Conservation (phyloP, 2,113 vertebrate genomes). For the Manacus vitellinus region DNA sequence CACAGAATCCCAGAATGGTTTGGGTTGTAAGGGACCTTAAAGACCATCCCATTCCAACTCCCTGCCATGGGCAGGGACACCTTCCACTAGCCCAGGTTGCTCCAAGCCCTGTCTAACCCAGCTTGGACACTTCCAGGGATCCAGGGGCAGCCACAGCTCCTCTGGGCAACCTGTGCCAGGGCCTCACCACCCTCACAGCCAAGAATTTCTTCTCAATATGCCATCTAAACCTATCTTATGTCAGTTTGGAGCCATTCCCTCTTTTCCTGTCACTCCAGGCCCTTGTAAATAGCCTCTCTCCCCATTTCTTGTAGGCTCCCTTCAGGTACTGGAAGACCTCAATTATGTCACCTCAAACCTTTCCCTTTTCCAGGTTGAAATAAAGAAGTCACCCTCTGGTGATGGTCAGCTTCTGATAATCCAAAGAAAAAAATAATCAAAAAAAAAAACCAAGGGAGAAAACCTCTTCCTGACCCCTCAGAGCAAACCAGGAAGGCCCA, state of each 20-base stretch:
- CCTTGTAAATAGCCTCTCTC: background rate
- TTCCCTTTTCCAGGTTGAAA: background rate
- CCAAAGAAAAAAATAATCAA: background rate
- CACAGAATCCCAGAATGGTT: background rate
- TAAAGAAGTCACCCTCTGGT: background rate
- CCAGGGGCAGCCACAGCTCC: background rate
- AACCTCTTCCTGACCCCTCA: background rate
- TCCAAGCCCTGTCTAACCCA: background rate
- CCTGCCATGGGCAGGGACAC: background rate
- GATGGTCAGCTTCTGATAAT: background rate
- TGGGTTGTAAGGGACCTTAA: background rate
- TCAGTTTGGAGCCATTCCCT: background rate
- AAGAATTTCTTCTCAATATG: background rate
- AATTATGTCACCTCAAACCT: rapidly evolving
- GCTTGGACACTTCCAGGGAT: background rate
- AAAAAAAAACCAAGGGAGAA: background rate
- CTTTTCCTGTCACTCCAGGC: background rate
- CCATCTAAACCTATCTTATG: background rate
- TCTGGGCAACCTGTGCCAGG: background rate
- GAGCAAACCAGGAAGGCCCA: background rate
- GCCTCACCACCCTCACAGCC: rapidly evolving
- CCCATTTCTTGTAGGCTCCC: background rate
- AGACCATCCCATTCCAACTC: background rate
- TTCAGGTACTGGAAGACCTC: background rate
- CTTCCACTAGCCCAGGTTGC: background rate